Evolutionary conservation across 2,797 vertebrate genomes (phyloP).

Genomic region (Podarcis lilfordi): DNA sequence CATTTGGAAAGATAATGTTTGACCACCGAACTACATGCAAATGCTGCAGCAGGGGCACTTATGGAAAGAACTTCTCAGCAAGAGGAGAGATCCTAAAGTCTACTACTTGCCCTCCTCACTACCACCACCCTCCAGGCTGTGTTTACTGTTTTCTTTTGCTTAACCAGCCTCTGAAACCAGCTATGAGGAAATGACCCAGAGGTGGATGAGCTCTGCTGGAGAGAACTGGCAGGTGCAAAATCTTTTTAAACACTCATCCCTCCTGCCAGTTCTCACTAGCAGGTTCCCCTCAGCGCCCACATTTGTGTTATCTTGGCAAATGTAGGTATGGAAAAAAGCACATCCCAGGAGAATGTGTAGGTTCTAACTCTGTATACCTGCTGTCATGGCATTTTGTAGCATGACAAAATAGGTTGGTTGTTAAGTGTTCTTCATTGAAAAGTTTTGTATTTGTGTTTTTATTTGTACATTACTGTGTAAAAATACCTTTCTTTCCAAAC

Average conservation of each 20-base stretch:
- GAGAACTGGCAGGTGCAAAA: neutral
- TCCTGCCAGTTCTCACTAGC: neutral
- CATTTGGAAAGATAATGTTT: neutral
- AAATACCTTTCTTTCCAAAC: neutral
- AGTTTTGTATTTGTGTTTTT: neutral
- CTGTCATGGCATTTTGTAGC: neutral
- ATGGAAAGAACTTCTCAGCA: too few species aligned
- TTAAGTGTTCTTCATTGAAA: neutral
- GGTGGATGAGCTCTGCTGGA: neutral
- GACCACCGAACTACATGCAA: neutral
- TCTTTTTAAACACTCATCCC: neutral
- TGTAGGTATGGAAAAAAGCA: neutral
- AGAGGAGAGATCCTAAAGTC: neutral
- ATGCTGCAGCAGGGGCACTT: neutral
- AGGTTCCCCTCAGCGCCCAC: neutral
- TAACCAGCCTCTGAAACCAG: neutral
- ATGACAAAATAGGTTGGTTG: neutral
- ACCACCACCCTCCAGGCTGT: neutral
- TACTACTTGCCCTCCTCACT: neutral
- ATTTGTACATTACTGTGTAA: neutral
- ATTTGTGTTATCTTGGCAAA: neutral
- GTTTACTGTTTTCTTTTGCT: neutral
- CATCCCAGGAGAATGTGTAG: neutral
- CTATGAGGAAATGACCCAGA: neutral
- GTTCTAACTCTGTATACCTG: too few species aligned